Conservation (phyloP, 1,140 invertebrate genomes). For the Pachypeltis micranthus region DNA sequence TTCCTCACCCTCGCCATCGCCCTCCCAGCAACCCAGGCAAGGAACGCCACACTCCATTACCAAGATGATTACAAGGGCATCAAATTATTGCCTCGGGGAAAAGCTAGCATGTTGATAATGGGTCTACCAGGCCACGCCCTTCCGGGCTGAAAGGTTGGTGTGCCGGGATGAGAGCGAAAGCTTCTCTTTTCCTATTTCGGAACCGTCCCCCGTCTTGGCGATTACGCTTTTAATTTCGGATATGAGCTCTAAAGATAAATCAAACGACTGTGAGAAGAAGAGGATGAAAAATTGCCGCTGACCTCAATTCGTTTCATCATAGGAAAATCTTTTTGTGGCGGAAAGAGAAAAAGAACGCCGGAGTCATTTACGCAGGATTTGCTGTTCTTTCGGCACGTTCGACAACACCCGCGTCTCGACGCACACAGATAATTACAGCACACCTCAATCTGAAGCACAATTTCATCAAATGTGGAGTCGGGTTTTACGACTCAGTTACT, state of each 20-base stretch:
- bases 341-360: no score
- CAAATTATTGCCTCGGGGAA: conserved; percentile 9
- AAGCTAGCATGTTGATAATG: conserved; percentile 9
- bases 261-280: background rate
- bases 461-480: no score
- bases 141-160: background rate
- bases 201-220: background rate
- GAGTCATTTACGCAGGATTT: no score
- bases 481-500: no score
- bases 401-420: no score
- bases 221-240: conserved; percentile 8
- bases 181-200: background rate
- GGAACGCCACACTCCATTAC: conserved; percentile 6
- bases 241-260: conserved; percentile 2
- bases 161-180: background rate
- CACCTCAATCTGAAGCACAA: no score
- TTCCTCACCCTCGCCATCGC: no score
- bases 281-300: background rate
- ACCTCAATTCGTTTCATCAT: background rate
- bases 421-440: no score
- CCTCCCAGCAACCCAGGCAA: no score
- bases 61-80: conserved; percentile 9
- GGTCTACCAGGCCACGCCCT: background rate
- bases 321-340: no score
- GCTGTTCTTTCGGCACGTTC: no score